Evolutionary conservation across 2,888 invertebrate genomes (phyloP).

Genomic region (Agrotis puta): DNA sequence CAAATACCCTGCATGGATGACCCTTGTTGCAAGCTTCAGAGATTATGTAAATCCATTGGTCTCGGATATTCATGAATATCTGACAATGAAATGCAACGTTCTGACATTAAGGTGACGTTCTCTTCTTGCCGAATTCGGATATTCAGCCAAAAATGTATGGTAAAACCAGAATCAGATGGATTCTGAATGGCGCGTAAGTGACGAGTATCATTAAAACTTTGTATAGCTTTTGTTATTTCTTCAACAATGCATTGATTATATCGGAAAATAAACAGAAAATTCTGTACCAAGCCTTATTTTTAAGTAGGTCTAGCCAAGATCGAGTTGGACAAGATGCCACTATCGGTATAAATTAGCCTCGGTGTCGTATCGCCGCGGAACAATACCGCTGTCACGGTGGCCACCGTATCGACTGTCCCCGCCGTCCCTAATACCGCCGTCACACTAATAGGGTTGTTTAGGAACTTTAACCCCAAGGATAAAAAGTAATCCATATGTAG

Average conservation of each 20-base stretch:
- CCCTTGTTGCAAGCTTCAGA: slow-evolving; percentile 15
- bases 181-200: not conserved
- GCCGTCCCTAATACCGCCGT: slow-evolving; percentile 74
- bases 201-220: not conserved
- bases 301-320: slow-evolving; percentile 64
- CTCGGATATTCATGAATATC: slow-evolving; percentile 30
- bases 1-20: slow-evolving; percentile 6
- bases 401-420: slow-evolving; percentile 80
- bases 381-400: slow-evolving; percentile 87
- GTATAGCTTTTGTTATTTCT: not conserved
- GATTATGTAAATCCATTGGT: slow-evolving; percentile 17
- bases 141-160: not conserved
- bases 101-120: slow-evolving; percentile 3
- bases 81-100: slow-evolving; percentile 14
- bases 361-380: slow-evolving; percentile 81
- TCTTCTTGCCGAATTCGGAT: slow-evolving; percentile 8
- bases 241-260: slow-evolving; percentile 4
- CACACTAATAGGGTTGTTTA: slow-evolving; percentile 66
- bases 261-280: slow-evolving; percentile 22
- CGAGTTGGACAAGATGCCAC: slow-evolving; percentile 80
- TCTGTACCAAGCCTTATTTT: slow-evolving; percentile 43
- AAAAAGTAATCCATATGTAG: not conserved
- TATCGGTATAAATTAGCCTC: slow-evolving; percentile 87
- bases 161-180: not conserved
- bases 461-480: not conserved